These are phyloP conservation scores for silkworm (Bombyx mori) DNA, from an alignment of 1,140 invertebrate species.

Conservation along the genomic window ASM3026992v2 NC_085107.1:20701501-20702000, in stretches of 20 bases:
- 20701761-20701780: constrained; percentile 6
- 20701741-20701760: background rate
- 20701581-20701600: too few relatives aligned
- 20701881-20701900: background rate
- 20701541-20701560: too few relatives aligned
- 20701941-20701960: background rate
- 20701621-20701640: too few relatives aligned
- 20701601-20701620: too few relatives aligned
- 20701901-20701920: background rate
- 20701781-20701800: background rate
- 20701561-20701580: too few relatives aligned
- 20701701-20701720: too few relatives aligned
- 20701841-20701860: too few relatives aligned
- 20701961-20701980: background rate
- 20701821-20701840: background rate
- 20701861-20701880: background rate
- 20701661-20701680: too few relatives aligned
- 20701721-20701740: background rate
- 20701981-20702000: background rate
- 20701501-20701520: too few relatives aligned
- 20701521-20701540: too few relatives aligned
- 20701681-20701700: too few relatives aligned
- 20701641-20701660: too few relatives aligned
- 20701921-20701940: background rate
- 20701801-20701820: constrained; percentile 7